Evolutionary conservation across 2,888 invertebrate genomes (phyloP).

Genomic region (Nemurella pictetii): DNA sequence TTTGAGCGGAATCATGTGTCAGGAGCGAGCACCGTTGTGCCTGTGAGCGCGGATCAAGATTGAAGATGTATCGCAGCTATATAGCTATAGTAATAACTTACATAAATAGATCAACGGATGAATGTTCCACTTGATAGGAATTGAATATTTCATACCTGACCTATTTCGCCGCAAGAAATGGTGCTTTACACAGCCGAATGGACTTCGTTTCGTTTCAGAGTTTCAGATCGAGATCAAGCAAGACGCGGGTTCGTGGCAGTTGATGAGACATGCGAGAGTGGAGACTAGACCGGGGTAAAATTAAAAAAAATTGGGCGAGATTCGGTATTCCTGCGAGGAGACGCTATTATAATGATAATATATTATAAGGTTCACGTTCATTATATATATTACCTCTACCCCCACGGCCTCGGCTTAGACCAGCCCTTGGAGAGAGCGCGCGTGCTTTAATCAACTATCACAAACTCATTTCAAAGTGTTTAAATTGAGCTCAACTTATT

Average conservation of each 20-base stretch:
- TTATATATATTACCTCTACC: background rate
- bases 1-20: background rate
- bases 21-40: background rate
- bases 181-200: background rate
- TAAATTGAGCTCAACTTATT: constrained; percentile 28
- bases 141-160: constrained; percentile 24
- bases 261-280: background rate
- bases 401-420: constrained; percentile 11
- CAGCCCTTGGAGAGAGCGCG: background rate
- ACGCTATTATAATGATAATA: too few species aligned
- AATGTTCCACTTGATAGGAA: constrained; percentile 25
- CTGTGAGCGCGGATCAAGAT: constrained; percentile 6
- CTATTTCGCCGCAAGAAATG: constrained; percentile 16
- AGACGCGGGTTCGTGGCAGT: background rate
- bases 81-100: background rate
- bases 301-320: too few species aligned
- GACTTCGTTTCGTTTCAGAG: constrained; percentile 1
- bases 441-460: constrained; percentile 30
- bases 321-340: too few species aligned
- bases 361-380: background rate
- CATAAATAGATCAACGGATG: constrained; percentile 11
- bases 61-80: background rate
- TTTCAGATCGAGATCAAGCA: background rate
- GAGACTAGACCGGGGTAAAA: background rate
- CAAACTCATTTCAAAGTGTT: constrained; percentile 33